Base-by-base conservation (phyloP, 2,888 invertebrate genomes). In the Sphecodes monilicornis region DNA sequence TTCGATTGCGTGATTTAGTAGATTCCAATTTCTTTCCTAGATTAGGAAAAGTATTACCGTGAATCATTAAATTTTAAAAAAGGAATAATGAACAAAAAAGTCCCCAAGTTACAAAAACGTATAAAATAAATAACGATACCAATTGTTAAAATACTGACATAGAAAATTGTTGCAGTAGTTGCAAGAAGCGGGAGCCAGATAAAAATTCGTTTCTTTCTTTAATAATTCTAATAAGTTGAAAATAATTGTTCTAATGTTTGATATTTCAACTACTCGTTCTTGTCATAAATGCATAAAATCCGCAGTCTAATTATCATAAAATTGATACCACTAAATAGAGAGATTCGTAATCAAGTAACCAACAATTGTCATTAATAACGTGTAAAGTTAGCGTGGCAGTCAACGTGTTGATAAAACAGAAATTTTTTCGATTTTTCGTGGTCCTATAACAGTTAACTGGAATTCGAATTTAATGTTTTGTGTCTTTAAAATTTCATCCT, bases 11-110 rank as follows among this genome's bases (percentile, higher is more conserved):
- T 13, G 18, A 46, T 75, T 84, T 50, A 68, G 68, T 60, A 4
- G 43, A 68, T 78, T 69, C 78, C 78, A 78, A 82, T 69, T 69
- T 70, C 32, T 71, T 41, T 74, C 26, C 60, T 18, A 13, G 54
- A n/a, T 54, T 16, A 66, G 43, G 43, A 66, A 54, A 69, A 41
- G 50, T 64, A 78, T 74, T 26, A 68, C n/a, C 39, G 29, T 66
- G 66, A 71, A 54, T 3, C 26, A 4, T 60, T 32, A 16, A 39
- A 69, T 80, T 83, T 68, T 13, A 16, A 39, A 73, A 39, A 26
- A 16, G 41, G 72, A 29, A 18, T 5, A 46, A 46, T 3, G 13
- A 46, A 46, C 46, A 46, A 46, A 3, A 46, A 46, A 46, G 46
- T 46, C 16, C 1, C 4, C 16, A 18, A 0, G 46, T 46, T 46